A percentile compares a stretch with the other conserved stretches of the same genome.
Evolutionary conservation across 1,140 invertebrate genomes (phyloP).

Genomic region (Platyura marginata): DNA sequence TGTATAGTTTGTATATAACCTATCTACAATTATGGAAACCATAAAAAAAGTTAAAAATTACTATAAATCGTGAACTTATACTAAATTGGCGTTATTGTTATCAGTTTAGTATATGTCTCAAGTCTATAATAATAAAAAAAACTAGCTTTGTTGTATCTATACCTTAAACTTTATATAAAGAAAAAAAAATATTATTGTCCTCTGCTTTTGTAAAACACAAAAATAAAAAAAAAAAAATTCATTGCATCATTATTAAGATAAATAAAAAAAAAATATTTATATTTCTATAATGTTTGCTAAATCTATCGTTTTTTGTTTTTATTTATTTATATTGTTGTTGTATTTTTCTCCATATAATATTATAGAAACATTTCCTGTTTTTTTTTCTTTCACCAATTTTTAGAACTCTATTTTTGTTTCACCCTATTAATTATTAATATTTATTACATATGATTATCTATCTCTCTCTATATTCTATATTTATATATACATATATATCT

Average conservation of each 20-base stretch:
- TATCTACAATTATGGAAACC: too few relatives aligned
- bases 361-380: neutral
- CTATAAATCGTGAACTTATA: too few relatives aligned
- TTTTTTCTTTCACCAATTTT: neutral
- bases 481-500: too few relatives aligned
- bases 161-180: neutral
- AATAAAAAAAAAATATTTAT: neutral
- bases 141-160: neutral
- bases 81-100: neutral
- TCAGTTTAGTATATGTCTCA: neutral
- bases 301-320: too few relatives aligned
- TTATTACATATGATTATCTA: too few relatives aligned
- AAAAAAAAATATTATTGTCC: neutral
- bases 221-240: neutral
- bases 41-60: too few relatives aligned
- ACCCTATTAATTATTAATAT: neutral
- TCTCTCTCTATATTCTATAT: too few relatives aligned
- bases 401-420: neutral
- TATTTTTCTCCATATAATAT: too few relatives aligned
- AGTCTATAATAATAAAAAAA: neutral
- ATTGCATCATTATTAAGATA: too few relatives aligned
- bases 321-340: too few relatives aligned
- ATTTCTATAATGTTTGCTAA: neutral
- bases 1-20: neutral
- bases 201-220: neutral